Conservation (phyloP, 2,113 vertebrate genomes). For the Ia io region DNA sequence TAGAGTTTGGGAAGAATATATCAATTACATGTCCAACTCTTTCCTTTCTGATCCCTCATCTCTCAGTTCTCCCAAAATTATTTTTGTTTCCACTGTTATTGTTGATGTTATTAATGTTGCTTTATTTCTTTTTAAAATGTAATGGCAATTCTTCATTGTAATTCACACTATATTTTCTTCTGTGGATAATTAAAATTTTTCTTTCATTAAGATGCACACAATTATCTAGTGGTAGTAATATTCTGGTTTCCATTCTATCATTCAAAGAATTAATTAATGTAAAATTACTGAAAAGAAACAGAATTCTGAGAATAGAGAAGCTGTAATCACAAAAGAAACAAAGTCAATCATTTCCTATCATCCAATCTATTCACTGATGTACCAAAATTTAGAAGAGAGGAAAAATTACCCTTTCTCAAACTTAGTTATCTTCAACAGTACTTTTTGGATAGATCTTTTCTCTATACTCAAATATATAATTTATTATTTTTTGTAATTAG, state of each 20-base stretch:
- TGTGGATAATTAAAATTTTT: not conserved
- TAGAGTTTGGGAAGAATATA: not conserved
- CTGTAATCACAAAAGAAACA: not conserved
- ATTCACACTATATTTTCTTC: not conserved
- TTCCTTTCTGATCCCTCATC: not conserved
- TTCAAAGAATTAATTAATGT: not conserved
- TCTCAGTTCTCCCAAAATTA: not conserved
- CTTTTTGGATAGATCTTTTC: not conserved
- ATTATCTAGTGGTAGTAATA: not conserved
- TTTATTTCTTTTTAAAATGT: not conserved
- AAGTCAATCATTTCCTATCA: not conserved
- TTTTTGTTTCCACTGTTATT: not conserved
- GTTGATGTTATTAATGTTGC: not conserved
- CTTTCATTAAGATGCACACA: not conserved
- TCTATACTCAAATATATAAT: not conserved
- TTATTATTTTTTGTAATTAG: not conserved
- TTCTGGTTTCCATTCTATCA: not conserved
- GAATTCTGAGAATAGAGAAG: not conserved
- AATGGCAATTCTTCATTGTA: not conserved
- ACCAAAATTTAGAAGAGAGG: not conserved
- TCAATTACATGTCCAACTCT: not conserved
- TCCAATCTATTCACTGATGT: not conserved
- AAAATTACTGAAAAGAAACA: conserved; percentile 5
- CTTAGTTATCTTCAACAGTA: not conserved
- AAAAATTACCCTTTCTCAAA: not conserved